Conservation (phyloP, 2,888 invertebrate species). For the Vandiemenella viatica region DNA sequence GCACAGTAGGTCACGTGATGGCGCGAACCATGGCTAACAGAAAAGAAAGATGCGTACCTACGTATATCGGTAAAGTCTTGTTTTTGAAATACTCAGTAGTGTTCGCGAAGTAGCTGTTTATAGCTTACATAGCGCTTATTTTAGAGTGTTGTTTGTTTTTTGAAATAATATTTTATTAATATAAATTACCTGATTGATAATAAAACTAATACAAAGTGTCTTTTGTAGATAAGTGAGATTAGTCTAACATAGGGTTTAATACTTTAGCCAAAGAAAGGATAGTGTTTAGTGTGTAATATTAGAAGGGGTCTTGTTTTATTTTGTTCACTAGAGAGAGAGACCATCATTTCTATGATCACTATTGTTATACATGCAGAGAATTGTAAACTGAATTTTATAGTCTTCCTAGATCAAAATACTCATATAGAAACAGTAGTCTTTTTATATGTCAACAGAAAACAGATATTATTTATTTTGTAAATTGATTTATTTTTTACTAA, state of each 20-base stretch:
- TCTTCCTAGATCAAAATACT: conserved; percentile 7
- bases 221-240: not conserved
- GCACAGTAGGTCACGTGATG: conserved; percentile 10
- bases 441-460: conserved; percentile 12
- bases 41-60: not conserved
- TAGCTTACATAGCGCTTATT: not conserved
- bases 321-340: not conserved
- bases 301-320: not conserved
- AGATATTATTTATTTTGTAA: conserved; percentile 12
- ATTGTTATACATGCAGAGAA: not conserved
- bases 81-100: too few species aligned
- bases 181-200: not conserved
- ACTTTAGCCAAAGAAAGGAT: not conserved
- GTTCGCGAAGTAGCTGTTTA: not conserved
- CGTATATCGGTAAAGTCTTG: not conserved
- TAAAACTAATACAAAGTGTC: not conserved
- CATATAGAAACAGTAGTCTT: conserved; percentile 10
- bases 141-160: not conserved
- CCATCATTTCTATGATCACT: not conserved
- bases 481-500: conserved; percentile 9
- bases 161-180: not conserved
- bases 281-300: not conserved
- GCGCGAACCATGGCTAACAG: too few species aligned
- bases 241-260: not conserved
- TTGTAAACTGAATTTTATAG: conserved; percentile 3